Base-by-base conservation (phyloP, 2,888 invertebrate species). In the Trilocha varians region DNA sequence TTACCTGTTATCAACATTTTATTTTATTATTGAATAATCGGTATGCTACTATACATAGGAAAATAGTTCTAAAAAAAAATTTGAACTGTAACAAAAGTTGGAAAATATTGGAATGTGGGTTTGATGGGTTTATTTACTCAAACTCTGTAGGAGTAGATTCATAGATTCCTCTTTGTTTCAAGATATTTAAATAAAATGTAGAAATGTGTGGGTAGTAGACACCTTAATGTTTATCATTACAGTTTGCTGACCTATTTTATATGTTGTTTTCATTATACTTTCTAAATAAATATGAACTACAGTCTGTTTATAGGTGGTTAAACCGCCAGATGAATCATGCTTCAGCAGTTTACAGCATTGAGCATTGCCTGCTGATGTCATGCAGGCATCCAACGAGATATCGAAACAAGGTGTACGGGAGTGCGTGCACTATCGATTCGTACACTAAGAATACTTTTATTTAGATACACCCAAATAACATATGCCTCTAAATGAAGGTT, bases 341-440 rank as follows among this genome's bases (percentile, higher is more conserved):
- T 62, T 55, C 58, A 60, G 63, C 64, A 73, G 70, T 77, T 75
- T 72, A 75, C 66, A 74, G 61, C 65, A 65, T 57, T 68, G 59
- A 65, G 65, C 62, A 66, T 62, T 59, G 74, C 59, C 59, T 68
- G 77, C 83, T 84, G 82, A 83, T 84, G 83, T 84, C 82, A 83
- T 78, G 62, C 70, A 58, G 62, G 59, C 56, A 55, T 58, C 58
- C 57, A 60, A 57, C 52, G 17, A 36, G 25, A 18, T 34, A 39
- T 25, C 25, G 25, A 25, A 25, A 11, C 36, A 25, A 32, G 16
- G 13, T 25, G 33, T 34, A 16, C 11, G 9, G 13, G 13, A 34
- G 3, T 33, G 25, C 16, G 18, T 14, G 18, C 16, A 33, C 9
- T 14, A 39, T 15, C 15, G 32, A 32, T 11, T 4, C 17, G 11